These are phyloP conservation scores for Sitodiplosis mosellana DNA, from an alignment of 1,140 invertebrate genomes.

Conservation along the genomic window DNA sequence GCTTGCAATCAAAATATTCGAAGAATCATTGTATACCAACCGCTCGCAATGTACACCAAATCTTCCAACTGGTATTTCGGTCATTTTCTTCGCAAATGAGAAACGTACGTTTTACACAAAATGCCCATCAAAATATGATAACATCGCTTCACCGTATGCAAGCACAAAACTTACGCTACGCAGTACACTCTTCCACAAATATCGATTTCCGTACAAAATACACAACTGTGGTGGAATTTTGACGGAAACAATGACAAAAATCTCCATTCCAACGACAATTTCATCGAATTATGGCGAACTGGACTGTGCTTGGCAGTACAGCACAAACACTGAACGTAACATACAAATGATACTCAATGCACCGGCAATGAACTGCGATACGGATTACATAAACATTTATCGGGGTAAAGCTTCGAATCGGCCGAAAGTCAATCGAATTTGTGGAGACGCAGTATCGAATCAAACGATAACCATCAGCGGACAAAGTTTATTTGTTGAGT, in stretches of 20 bases:
- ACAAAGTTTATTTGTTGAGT: conserved; percentile 42
- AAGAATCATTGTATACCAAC: not conserved
- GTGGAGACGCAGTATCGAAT: conserved; percentile 30
- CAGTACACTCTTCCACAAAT: conserved; percentile 9
- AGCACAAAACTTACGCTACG: conserved; percentile 16
- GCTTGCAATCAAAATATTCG: not conserved
- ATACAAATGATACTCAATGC: conserved; percentile 34
- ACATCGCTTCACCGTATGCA: conserved; percentile 16
- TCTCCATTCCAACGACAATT: conserved; percentile 19
- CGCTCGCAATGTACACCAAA: not conserved
- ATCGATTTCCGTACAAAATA: conserved; percentile 26
- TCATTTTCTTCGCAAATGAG: not conserved
- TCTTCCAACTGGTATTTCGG: not conserved
- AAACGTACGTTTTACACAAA: not conserved
- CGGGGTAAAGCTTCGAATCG: conserved; percentile 31
- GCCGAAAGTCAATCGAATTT: conserved; percentile 40
- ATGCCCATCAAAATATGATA: conserved; percentile 7
- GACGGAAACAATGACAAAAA: conserved; percentile 11
- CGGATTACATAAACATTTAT: conserved; percentile 39
- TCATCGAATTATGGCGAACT: conserved; percentile 18
- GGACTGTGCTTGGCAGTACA: conserved; percentile 46
- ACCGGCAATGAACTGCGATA: conserved; percentile 33
- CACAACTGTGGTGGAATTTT: conserved; percentile 41
- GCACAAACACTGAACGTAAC: conserved; percentile 29
- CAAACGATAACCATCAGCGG: conserved; percentile 23